A percentile compares a stretch with the other conserved stretches of the same genome.
These are phyloP conservation scores for Cheilosia vulpina DNA, from an alignment of 2,888 invertebrate genomes.

Conservation along the genomic window DNA sequence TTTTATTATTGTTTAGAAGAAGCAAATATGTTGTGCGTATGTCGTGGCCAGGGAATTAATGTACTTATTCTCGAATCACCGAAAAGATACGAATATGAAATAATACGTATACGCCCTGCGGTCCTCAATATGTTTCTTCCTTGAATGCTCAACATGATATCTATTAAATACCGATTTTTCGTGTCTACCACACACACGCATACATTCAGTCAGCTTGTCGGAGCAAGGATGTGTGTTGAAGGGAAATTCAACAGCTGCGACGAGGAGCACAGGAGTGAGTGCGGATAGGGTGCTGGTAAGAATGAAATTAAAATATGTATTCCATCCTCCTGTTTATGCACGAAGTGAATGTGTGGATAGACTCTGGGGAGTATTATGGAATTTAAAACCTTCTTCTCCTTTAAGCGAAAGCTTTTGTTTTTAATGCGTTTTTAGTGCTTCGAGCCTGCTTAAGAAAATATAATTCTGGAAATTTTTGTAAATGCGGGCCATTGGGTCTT, in stretches of 20 bases:
- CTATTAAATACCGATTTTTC: conserved; percentile 63
- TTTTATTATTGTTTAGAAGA: conserved; percentile 47
- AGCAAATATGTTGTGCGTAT: conserved; percentile 53
- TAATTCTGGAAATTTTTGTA: no score
- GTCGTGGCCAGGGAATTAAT: conserved; percentile 63
- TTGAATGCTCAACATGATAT: conserved; percentile 59
- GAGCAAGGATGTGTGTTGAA: conserved; percentile 10
- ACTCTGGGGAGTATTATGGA: conserved; percentile 12
- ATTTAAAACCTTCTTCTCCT: conserved; percentile 5
- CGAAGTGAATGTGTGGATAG: conserved; percentile 15
- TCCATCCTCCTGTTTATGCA: conserved; percentile 49
- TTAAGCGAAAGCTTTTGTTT: no score
- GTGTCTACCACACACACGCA: conserved; percentile 27
- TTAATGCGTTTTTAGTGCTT: no score
- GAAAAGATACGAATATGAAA: conserved; percentile 53
- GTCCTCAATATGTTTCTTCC: conserved; percentile 45
- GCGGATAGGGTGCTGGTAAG: not conserved
- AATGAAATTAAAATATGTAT: conserved; percentile 68
- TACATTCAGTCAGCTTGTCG: not conserved
- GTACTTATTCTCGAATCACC: conserved; percentile 61
- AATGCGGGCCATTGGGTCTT: no score
- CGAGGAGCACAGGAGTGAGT: not conserved
- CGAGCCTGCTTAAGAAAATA: no score
- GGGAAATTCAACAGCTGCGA: conserved; percentile 71
- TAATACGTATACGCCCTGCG: conserved; percentile 63